Evolutionary conservation across 2,797 vertebrate genomes (phyloP).

Genomic region (Lutjanus campechanus): DNA sequence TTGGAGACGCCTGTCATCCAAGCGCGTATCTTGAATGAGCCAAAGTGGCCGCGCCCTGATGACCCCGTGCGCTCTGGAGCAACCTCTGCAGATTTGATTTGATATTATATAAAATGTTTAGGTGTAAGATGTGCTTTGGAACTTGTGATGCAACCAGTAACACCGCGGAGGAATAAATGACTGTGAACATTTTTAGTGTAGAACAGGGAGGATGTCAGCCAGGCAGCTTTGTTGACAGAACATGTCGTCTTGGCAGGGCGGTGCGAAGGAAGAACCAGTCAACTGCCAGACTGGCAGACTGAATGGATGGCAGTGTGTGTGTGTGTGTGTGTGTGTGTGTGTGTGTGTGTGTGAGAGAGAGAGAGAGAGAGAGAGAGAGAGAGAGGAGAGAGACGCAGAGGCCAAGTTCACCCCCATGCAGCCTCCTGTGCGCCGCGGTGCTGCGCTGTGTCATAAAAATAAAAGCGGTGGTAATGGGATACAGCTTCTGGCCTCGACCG

Average conservation of each 20-base stretch:
- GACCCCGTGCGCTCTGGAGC: conserved; percentile 5
- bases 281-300: conserved; percentile 42
- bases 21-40: conserved; percentile 28
- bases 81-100: background rate
- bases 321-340: conserved; percentile 3
- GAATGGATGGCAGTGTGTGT: conserved; percentile 27
- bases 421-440: conserved; percentile 44
- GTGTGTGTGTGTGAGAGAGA: background rate
- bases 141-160: background rate
- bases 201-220: conserved; percentile 44
- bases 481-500: conserved; percentile 70
- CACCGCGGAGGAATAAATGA: background rate
- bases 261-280: conserved; percentile 64
- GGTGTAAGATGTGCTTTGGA: background rate
- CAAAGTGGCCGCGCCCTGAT: conserved; percentile 27
- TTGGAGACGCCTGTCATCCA: conserved; percentile 41
- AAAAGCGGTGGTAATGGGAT: conserved; percentile 81
- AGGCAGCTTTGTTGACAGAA: conserved; percentile 59
- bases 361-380: conserved; percentile 6
- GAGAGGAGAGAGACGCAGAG: conserved; percentile 14
- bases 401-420: conserved; percentile 70
- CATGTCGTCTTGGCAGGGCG: conserved; percentile 58
- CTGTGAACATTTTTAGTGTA: conserved; percentile 19
- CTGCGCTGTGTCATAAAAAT: conserved; percentile 79
- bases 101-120: background rate